A percentile compares a stretch with the other conserved stretches of the same genome.
Conservation (phyloP, 2,797 vertebrate species). For the Liasis olivaceus region DNA sequence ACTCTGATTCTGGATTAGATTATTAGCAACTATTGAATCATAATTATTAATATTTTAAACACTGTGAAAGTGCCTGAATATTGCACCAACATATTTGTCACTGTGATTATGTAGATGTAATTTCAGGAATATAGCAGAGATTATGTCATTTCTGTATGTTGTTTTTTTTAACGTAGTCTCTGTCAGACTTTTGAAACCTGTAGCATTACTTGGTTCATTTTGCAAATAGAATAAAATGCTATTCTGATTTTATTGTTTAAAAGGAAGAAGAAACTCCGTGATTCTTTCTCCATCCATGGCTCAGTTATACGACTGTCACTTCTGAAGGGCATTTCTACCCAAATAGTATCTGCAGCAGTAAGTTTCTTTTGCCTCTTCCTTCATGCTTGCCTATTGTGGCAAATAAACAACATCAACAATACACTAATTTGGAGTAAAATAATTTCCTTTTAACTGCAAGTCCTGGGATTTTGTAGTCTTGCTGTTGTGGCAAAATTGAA, state of each 20-base stretch:
- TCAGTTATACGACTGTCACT: constrained; percentile 90
- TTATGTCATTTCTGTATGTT: background rate
- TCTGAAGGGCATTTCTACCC: constrained; percentile 95
- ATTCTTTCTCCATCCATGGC: constrained; percentile 82
- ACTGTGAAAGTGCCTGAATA: background rate
- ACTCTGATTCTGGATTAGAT: background rate
- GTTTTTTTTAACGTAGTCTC: background rate
- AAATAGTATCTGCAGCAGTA: constrained; percentile 96
- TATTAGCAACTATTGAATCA: background rate
- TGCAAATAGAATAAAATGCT: background rate
- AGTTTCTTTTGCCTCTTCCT: constrained; percentile 64
- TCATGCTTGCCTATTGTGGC: background rate
- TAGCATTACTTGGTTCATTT: background rate
- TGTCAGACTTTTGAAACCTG: background rate
- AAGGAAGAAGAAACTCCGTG: constrained; percentile 78
- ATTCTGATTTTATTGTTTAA: background rate
- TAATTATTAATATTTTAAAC: background rate
- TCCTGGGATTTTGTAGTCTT: background rate
- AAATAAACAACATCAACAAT: background rate
- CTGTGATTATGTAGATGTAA: background rate
- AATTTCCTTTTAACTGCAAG: background rate
- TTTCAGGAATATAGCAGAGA: background rate
- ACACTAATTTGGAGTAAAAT: background rate
- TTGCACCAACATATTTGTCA: background rate
- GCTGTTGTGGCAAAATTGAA: background rate